Base-by-base conservation (phyloP, 2,888 invertebrate species). In the Callimorpha dominula region DNA sequence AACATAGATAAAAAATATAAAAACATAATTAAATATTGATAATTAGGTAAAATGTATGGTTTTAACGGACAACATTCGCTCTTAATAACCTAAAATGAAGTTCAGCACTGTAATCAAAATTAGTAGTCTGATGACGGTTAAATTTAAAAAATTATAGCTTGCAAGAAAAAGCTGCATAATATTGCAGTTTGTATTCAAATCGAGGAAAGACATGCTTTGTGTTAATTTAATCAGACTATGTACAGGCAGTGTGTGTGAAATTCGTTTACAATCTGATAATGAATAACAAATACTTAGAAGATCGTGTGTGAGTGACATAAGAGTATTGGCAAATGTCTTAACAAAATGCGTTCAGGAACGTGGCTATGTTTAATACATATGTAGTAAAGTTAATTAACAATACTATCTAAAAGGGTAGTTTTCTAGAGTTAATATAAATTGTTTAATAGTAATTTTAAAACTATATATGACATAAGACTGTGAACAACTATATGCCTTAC, bases 151-250 rank as follows among this genome's bases (percentile, higher is more conserved):
- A 54, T 43, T 67, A 67, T 42, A 17, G 14, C 43, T 20, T 20
- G 12, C 14, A 57, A 68, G 15, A 15, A 57, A 46, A 60, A 20
- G 31, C 54, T 5, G 46, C 31, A 31, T 42, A 54, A 67, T 68
- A 12, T 60, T 31, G 60, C 54, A 68, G 31, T 68, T 60, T 68
- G 31, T 60, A 68, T 68, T 68, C 68, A 68, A 68, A 68, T 68
- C 11, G 14, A 66, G 52, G 5, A n/a, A 42, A 66, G 42, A 65
- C 12, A 1, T n/a, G n/a, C 46, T 31, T 49, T 6, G 9, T 1
- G 31, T 31, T 31, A 60, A 60, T 60, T 60, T 31, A 31, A 31
- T 14, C 6, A 31, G 4, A 60, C 14, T 60, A 0, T 60, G 12
- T 57, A n/a, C n/a, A 54, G 17, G n/a, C 52, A 17, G 17, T n/a